Conservation (phyloP, 1,140 invertebrate species). For the Thaumetopoea pityocampa region DNA sequence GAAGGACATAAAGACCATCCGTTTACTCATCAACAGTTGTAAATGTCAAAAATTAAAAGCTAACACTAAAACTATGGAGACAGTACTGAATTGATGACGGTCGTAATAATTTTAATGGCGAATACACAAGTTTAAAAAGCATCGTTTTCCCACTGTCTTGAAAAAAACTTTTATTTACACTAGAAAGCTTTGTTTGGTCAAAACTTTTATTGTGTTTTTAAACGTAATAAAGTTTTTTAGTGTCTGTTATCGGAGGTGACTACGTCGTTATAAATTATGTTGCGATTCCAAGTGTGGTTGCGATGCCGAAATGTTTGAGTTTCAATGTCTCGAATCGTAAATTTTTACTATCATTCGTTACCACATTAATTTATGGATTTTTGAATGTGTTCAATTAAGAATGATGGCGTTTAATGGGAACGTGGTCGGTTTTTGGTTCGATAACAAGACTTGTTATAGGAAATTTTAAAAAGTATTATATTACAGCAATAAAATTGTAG, state of each 20-base stretch:
- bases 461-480: too few species aligned
- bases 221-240: conserved; percentile 40
- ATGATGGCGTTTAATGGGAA: too few species aligned
- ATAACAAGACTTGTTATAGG: too few species aligned
- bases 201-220: conserved; percentile 45
- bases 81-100: conserved; percentile 51
- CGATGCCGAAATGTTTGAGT: background rate
- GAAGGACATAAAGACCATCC: too few species aligned
- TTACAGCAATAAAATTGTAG: too few species aligned
- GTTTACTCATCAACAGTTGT: too few species aligned
- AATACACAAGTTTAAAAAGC: conserved; percentile 26
- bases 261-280: conserved; percentile 17
- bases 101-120: conserved; percentile 60
- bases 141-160: conserved; percentile 44
- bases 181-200: conserved; percentile 41
- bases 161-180: conserved; percentile 52
- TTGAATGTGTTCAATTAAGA: too few species aligned
- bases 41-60: conserved; percentile 58
- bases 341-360: too few species aligned
- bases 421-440: too few species aligned
- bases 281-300: conserved; percentile 8
- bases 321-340: too few species aligned
- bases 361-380: too few species aligned
- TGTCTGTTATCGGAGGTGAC: conserved; percentile 16
- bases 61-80: conserved; percentile 40